Percentiles rank a stretch among this genome's conserved stretches.
Evolutionary conservation across 2,113 vertebrate species (phyloP).

Genomic region (Barnardius zonarius): DNA sequence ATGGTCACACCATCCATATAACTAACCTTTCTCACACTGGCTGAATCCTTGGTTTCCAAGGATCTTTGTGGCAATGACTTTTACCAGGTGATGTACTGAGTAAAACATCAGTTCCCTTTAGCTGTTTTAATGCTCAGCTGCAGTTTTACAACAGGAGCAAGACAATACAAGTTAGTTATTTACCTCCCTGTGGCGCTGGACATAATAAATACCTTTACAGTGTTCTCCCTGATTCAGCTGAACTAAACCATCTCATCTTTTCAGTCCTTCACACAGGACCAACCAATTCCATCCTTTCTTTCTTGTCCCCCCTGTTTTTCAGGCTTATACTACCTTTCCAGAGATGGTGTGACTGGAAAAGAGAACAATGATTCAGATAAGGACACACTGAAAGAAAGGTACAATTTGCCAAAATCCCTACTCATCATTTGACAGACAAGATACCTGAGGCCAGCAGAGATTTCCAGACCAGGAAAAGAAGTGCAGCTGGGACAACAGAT

Average conservation of each 20-base stretch:
- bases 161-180: not conserved
- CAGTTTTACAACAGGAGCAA: not conserved
- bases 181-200: not conserved
- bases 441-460: not conserved
- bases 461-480: constrained; percentile 17
- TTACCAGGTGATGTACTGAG: not conserved
- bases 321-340: not conserved
- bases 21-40: not conserved
- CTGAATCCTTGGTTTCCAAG: not conserved
- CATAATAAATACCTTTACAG: not conserved
- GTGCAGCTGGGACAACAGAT: not conserved
- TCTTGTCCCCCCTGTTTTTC: not conserved
- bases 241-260: not conserved
- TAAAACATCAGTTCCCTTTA: not conserved
- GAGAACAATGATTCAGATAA: not conserved
- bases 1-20: not conserved
- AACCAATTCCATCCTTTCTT: not conserved
- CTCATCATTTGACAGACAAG: not conserved
- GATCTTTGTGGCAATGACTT: not conserved
- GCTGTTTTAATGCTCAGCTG: not conserved
- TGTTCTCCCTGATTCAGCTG: not conserved
- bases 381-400: not conserved
- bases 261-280: not conserved
- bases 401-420: not conserved
- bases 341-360: not conserved